Conservation (phyloP, 2,797 vertebrate genomes). For the Vireo griseus region DNA sequence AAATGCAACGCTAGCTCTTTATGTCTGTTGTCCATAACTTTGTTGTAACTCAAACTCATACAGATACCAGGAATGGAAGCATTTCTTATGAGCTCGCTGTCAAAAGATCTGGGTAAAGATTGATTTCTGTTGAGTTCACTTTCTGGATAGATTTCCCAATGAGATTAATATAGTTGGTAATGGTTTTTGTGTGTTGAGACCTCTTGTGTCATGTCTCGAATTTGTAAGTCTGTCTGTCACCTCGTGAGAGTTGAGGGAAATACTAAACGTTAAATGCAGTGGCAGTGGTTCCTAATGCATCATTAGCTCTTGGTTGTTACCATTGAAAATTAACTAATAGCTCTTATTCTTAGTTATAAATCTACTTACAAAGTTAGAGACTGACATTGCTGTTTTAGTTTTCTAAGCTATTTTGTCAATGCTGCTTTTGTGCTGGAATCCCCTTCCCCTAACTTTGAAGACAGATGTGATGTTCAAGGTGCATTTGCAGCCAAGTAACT, state of each 20-base stretch:
- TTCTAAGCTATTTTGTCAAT: not conserved
- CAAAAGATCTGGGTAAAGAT: not conserved
- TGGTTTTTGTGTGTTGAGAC: not conserved
- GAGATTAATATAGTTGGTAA: not conserved
- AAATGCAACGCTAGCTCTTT: accelerated
- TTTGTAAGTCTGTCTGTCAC: not conserved
- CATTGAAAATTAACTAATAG: not conserved
- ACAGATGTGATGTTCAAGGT: not conserved
- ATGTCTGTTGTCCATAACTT: not conserved
- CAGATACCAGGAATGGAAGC: not conserved
- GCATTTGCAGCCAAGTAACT: not conserved
- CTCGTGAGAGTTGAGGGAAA: not conserved
- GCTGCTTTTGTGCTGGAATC: not conserved
- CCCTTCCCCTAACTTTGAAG: not conserved
- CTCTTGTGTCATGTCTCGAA: not conserved
- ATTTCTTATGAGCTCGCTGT: accelerated
- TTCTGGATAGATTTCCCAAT: not conserved
- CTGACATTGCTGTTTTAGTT: not conserved
- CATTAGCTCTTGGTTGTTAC: not conserved
- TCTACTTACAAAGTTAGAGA: not conserved
- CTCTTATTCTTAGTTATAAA: not conserved
- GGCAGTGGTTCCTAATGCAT: not conserved
- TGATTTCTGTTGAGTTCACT: not conserved
- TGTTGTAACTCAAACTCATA: not conserved
- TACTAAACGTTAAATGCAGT: not conserved